Percentiles rank a stretch among this genome's conserved stretches.
Evolutionary conservation across 2,113 vertebrate genomes (phyloP).

Genomic region (Anthoscopus minutus): DNA sequence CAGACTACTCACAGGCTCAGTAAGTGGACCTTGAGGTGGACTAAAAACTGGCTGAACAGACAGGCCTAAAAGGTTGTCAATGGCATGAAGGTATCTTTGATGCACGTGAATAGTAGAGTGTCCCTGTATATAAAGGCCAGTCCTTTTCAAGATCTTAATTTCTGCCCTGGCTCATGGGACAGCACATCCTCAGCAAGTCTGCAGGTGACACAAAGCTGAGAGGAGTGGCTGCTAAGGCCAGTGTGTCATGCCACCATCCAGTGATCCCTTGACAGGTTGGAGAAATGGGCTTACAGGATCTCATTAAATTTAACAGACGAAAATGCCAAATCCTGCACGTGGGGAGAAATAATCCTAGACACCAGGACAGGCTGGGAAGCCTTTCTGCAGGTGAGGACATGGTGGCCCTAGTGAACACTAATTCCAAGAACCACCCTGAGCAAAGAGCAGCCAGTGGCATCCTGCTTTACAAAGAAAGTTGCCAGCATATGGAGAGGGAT

Average conservation of each 20-base stretch:
- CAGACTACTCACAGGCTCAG: not conserved
- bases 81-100: not conserved
- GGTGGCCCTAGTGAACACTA: not conserved
- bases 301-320: not conserved
- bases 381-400: not conserved
- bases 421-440: not conserved
- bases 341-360: not conserved
- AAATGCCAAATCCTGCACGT: not conserved
- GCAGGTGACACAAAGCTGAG: not conserved
- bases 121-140: not conserved
- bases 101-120: not conserved
- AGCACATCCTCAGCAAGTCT: not conserved
- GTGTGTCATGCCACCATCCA: not conserved
- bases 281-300: not conserved
- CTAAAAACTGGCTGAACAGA: not conserved
- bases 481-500: not conserved
- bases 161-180: not conserved
- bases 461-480: not conserved
- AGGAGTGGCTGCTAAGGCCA: not conserved
- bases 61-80: not conserved
- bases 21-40: not conserved
- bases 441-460: not conserved
- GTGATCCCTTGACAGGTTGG: rapidly evolving
- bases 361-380: not conserved
- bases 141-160: not conserved